Evolutionary conservation across 2,113 vertebrate species (phyloP).

Genomic region (Zingel zingel): DNA sequence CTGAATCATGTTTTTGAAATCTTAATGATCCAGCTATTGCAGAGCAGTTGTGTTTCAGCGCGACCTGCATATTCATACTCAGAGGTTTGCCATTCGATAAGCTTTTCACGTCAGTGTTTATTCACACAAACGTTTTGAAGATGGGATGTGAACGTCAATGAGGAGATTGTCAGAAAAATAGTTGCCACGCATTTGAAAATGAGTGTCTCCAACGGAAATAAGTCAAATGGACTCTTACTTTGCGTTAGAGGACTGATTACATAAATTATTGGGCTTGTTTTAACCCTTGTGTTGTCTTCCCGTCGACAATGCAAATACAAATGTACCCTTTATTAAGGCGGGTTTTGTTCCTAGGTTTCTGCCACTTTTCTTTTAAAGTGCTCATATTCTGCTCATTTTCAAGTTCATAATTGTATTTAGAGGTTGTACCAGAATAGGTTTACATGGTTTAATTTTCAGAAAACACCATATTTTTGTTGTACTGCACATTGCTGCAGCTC

Average conservation of each 20-base stretch:
- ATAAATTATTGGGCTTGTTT: constrained; percentile 29
- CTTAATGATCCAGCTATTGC: background rate
- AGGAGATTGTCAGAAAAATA: constrained; percentile 19
- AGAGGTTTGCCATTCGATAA: background rate
- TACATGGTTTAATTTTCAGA: no score
- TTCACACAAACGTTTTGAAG: background rate
- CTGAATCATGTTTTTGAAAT: background rate
- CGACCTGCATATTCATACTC: background rate
- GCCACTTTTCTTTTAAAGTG: no score
- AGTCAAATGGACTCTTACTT: constrained; percentile 16
- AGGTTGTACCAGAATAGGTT: no score
- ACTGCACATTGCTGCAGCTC: no score
- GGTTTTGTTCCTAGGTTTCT: no score
- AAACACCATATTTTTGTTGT: no score
- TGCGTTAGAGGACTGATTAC: constrained; percentile 34
- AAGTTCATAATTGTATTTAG: no score
- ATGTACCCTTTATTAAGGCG: no score
- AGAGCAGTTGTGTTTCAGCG: background rate
- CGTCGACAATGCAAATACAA: no score
- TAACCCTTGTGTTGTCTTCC: background rate
- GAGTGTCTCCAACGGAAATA: constrained; percentile 42
- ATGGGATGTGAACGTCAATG: constrained; percentile 9
- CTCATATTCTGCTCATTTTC: no score
- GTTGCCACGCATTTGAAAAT: constrained; percentile 30
- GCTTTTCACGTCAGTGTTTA: background rate